Base-by-base conservation (phyloP, 2,113 vertebrate species). In the Elanus axillaris region DNA sequence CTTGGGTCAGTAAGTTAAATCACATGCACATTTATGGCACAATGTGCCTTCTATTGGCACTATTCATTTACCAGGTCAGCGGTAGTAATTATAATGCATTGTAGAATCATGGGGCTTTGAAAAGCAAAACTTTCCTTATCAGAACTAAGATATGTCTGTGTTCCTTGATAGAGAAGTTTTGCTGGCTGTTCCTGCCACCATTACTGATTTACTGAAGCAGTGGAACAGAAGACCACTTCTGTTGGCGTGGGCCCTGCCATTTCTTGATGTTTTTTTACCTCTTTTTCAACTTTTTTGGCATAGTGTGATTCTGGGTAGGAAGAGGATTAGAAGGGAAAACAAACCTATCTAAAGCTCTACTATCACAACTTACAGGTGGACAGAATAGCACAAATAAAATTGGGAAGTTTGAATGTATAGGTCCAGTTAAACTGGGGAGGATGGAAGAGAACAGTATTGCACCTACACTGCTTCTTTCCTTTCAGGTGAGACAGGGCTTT, bases 71-170 rank as follows among this genome's bases (percentile, higher is more conserved):
- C n/a, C 43, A 26, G 16, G 21, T 56, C 31, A 78, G 26, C 18
- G 67, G 16, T 18, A 62, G 38, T 52, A 59, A 73, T 84, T 66
- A 16, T 9, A 58, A 42, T 16, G 8, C 12, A 13, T 2, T 92
- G 22, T 62, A 43, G 64, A 66, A 95, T 85, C 10, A 8, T 5
- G 11, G 19, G 38, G 3, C 18, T 85, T 87, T 4, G 3, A 38
- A 81, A 84, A 81, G 15, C 43, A 52, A 71, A 83, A 18, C 8
- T 52, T 56, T 23, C 26, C 23, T 7, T 64, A 13, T 31, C 45
- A 79, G 43, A 75, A 19, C 45, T 59, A 52, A 60, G 25, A 13
- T 14, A 26, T 0, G 7, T 42, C 19, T 8, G 2, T 1, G 1
- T 47, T 55, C 21, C 40, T 63, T 32, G 21, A 22, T 3, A 36